Base-by-base conservation (phyloP, 2,113 vertebrate species). In the Dissostichus mawsoni region DNA sequence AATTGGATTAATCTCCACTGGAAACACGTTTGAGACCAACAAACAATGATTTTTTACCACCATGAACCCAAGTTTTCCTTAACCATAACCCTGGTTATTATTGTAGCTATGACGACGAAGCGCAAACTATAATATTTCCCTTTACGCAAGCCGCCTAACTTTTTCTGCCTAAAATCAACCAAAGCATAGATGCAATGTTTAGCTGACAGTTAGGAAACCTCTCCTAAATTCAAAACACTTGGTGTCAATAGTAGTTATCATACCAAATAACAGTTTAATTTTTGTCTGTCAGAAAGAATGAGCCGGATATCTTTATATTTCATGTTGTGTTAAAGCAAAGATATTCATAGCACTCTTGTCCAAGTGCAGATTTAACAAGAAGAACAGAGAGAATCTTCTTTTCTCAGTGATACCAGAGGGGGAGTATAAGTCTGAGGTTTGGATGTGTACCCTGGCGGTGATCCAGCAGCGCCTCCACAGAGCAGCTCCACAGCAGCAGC, bases 401-500 rank as follows among this genome's bases (percentile, higher is more conserved):
- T 69, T 51, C 36, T 36, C 17, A 61, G 78, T 17, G 12, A 36
- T 59, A 68, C 76, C 64, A 36, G 71, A 66, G 53, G 69, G 17
- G 44, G 36, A 66, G 53, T 29, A 10, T 57, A 64, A 61, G 44
- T 68, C 51, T 36, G 51, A 29, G 55, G 53, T 53, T 67, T 69
- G 65, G 33, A 73, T 77, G 51, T 20, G 25, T 10, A 77, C 13
- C 10, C 63, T 81, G 66, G 86, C 55, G 0, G 12, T 5, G n/a
- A 4, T 76, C 70, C 78, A 53, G 62, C 53, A 48, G 44, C 1
- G 1, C 56, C 16, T 55, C 11, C 71, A 50, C 25, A 4, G 36
- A 67, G 80, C 55, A 53, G 59, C 72, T 82, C 73, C 5, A 23
- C 69, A 45, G 56, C n/a, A 45, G 52, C 63, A 65, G 79, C 81